phyloP scores from a whole-genome alignment of 1,140 invertebrate genomes.

The Caerostris darwini region DNA sequence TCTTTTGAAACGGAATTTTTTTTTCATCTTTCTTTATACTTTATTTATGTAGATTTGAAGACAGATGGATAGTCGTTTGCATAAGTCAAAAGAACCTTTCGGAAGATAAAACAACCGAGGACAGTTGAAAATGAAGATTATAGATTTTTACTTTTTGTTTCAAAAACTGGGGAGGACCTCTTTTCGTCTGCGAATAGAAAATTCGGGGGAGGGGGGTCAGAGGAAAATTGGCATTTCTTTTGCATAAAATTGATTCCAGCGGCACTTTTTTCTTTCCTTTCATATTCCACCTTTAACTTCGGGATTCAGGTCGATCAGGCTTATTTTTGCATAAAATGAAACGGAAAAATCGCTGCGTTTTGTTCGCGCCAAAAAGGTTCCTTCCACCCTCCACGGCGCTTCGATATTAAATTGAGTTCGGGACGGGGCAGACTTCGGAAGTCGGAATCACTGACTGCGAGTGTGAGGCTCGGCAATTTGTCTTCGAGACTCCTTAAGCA shows the following conservation, averaged over 20 bases:
- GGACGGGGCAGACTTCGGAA: not conserved
- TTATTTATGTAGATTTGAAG: constrained; percentile 72
- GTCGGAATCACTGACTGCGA: constrained; percentile 46
- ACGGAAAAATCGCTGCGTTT: constrained; percentile 56
- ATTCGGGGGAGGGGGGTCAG: not conserved
- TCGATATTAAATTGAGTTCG: constrained; percentile 61
- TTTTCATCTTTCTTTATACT: constrained; percentile 60
- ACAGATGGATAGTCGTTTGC: constrained; percentile 68
- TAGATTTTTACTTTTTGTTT: constrained; percentile 66
- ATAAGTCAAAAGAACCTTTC: constrained; percentile 71
- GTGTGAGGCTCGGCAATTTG: not conserved
- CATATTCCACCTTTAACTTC: constrained; percentile 64
- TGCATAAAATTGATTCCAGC: constrained; percentile 68
- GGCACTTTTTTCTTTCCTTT: constrained; percentile 47
- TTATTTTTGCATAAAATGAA: constrained; percentile 75
- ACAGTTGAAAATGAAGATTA: constrained; percentile 75
- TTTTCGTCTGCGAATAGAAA: constrained; percentile 17
- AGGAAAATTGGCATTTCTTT: constrained; percentile 62
- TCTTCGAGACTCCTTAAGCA: constrained; percentile 13
- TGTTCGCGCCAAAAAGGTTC: not conserved
- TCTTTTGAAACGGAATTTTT: constrained; percentile 26
- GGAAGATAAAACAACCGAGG: constrained; percentile 57
- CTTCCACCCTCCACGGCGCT: not conserved
- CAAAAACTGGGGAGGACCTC: not conserved
- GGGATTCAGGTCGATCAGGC: constrained; percentile 57